Conservation (phyloP, 2,888 invertebrate species). For the Ethmia dodecea region DNA sequence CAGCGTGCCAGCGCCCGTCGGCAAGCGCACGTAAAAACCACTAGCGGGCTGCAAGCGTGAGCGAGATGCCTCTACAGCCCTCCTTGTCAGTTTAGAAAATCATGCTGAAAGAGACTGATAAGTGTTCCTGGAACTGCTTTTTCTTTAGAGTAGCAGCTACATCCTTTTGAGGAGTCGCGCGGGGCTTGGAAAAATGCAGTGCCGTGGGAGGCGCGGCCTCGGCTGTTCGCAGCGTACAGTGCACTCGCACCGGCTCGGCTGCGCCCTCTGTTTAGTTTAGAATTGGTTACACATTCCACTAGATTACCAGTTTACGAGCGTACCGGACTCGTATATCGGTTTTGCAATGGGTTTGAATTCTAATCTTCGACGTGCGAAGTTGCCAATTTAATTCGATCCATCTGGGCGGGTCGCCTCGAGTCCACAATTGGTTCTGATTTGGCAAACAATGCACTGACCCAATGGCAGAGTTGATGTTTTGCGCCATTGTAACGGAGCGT, state of each 20-base stretch:
- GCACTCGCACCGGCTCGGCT: slow-evolving; percentile 8
- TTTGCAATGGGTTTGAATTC: slow-evolving; percentile 14
- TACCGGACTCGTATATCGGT: slow-evolving; percentile 1
- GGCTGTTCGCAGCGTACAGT: background rate
- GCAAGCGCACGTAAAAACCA: slow-evolving; percentile 17
- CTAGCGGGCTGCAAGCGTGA: slow-evolving; percentile 5
- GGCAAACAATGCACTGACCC: slow-evolving; percentile 44
- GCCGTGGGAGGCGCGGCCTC: background rate
- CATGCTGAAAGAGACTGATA: slow-evolving; percentile 2
- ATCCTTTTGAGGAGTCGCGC: slow-evolving; percentile 13
- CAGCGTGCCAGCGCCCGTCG: slow-evolving; percentile 15
- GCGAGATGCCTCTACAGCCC: slow-evolving; percentile 2
- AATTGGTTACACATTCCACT: slow-evolving; percentile 40
- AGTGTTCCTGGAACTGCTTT: slow-evolving; percentile 24
- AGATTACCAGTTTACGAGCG: slow-evolving; percentile 33
- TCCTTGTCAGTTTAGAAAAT: slow-evolving; percentile 15
- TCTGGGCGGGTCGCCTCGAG: slow-evolving; percentile 5
- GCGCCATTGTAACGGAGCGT: slow-evolving; percentile 40
- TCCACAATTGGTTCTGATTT: slow-evolving; percentile 22
- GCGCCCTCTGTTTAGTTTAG: slow-evolving; percentile 33
- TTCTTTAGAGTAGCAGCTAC: slow-evolving; percentile 10
- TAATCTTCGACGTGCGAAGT: slow-evolving; percentile 14
- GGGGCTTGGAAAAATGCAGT: background rate
- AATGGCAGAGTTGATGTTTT: slow-evolving; percentile 34
- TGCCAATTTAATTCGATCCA: slow-evolving; percentile 1